Conservation (phyloP, 2,113 vertebrate species). For the Triplophysa siluroides region DNA sequence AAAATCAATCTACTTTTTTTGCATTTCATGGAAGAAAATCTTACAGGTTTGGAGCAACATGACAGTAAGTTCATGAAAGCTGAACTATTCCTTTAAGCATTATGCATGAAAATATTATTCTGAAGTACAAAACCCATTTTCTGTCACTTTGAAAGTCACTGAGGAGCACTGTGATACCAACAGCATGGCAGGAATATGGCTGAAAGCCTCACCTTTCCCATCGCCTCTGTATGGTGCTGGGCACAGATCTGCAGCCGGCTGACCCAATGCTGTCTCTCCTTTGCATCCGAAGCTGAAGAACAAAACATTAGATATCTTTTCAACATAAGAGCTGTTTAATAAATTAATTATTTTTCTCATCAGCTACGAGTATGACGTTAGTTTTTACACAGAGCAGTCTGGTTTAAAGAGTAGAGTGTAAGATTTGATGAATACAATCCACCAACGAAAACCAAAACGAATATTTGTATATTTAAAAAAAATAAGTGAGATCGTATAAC, state of each 20-base stretch:
- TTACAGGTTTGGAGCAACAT: no score
- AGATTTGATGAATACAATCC: background rate
- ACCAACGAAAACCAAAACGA: background rate
- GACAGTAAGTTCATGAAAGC: background rate
- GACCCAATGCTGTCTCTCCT: constrained; percentile 98
- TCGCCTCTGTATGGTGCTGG: constrained; percentile 97
- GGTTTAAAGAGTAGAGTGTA: background rate
- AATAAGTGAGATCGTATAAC: background rate
- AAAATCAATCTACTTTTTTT: background rate
- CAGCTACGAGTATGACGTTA: background rate
- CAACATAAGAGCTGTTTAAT: background rate
- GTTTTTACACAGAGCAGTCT: background rate
- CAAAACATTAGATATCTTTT: background rate
- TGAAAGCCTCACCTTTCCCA: constrained; percentile 85
- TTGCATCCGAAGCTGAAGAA: constrained; percentile 86
- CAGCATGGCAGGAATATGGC: background rate
- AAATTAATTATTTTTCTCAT: background rate
- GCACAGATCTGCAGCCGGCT: constrained; percentile 97
- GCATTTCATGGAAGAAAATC: background rate
- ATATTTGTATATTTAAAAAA: constrained; percentile 1
- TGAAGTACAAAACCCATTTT: background rate
- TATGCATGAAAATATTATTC: no score
- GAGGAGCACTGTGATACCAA: background rate
- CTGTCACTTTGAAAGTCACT: background rate
- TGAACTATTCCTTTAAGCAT: no score